These are phyloP conservation scores for Cremastobaeus sp. DNA, from an alignment of 2,888 invertebrate genomes.

Conservation along the genomic window DNA sequence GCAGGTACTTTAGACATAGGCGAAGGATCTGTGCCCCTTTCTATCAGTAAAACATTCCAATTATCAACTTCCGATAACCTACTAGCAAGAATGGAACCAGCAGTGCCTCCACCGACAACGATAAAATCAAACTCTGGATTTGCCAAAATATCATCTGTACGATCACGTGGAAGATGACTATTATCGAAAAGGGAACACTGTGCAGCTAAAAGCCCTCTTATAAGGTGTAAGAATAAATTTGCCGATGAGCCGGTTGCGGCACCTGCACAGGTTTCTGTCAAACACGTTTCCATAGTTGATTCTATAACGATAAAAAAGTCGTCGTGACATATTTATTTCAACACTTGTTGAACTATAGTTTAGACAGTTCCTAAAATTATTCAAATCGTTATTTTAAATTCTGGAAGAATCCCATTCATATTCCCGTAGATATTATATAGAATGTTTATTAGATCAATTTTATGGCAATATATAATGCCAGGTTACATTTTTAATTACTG, in stretches of 20 bases:
- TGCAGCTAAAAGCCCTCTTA: conserved; percentile 81
- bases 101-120: conserved; percentile 79
- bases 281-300: conserved; percentile 68
- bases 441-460: no score
- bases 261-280: conserved; percentile 62
- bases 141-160: conserved; percentile 74
- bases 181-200: conserved; percentile 81
- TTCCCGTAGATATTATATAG: no score
- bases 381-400: no score
- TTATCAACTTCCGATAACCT: conserved; percentile 78
- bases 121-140: conserved; percentile 71
- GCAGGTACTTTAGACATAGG: conserved; percentile 78
- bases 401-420: no score
- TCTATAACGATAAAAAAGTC: conserved; percentile 25
- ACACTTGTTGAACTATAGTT: no score
- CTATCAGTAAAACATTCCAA: conserved; percentile 80
- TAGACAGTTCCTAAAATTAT: no score
- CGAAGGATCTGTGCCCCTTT: conserved; percentile 80
- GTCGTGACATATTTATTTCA: no score
- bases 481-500: no score
- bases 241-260: conserved; percentile 74
- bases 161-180: conserved; percentile 81
- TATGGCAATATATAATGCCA: no score
- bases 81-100: conserved; percentile 80
- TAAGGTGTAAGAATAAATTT: conserved; percentile 80